phyloP scores from a whole-genome alignment of 2,797 vertebrate species.

The Chromobotia macracanthus region DNA sequence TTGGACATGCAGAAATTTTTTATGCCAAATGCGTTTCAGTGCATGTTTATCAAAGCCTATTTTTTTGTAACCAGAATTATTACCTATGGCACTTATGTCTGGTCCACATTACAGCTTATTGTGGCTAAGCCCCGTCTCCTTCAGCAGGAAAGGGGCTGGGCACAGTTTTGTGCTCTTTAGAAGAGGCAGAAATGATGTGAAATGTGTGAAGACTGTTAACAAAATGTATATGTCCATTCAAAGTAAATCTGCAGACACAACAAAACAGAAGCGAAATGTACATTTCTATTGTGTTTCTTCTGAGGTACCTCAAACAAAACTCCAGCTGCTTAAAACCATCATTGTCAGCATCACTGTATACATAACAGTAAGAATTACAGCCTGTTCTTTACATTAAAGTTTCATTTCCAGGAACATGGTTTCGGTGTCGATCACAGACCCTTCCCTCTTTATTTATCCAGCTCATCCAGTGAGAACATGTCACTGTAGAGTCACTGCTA shows the following conservation, averaged over 20 bases:
- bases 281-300: no score
- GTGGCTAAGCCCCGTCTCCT: not conserved
- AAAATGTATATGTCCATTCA: not conserved
- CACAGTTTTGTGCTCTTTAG: not conserved
- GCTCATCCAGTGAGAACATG: conserved; percentile 57
- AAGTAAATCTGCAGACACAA: not conserved
- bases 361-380: not conserved
- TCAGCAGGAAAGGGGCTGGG: not conserved
- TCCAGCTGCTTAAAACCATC: no score
- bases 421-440: not conserved
- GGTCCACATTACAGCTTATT: not conserved
- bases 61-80: not conserved
- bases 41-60: not conserved
- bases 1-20: conserved; percentile 1
- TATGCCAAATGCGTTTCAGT: not conserved
- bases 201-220: not conserved
- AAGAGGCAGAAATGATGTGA: not conserved
- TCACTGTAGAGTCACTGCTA: conserved; percentile 68
- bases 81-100: not conserved
- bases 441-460: conserved; percentile 64
- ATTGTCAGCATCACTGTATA: not conserved
- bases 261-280: not conserved
- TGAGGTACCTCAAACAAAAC: not conserved
- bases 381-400: not conserved
- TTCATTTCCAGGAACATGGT: not conserved